A percentile compares a stretch with the other conserved stretches of the same genome.
These are phyloP conservation scores for Aviceda subcristata DNA, from an alignment of 2,113 vertebrate genomes.

Conservation along the genomic window DNA sequence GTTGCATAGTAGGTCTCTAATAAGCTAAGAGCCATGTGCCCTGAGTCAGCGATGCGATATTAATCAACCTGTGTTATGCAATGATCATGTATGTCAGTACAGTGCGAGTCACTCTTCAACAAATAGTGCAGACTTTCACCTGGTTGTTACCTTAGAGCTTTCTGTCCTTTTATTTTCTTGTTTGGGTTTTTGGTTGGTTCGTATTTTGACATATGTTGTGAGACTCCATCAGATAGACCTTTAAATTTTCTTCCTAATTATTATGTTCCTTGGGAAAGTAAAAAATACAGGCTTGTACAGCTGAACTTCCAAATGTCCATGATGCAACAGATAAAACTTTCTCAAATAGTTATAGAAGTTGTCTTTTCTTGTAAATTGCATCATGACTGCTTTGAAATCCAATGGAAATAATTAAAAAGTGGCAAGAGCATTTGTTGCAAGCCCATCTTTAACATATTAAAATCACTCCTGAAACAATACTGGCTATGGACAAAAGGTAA, in stretches of 20 bases:
- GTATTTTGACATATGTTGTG: background rate
- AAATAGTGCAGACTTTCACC: background rate
- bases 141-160: background rate
- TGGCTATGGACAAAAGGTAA: conserved; percentile 56
- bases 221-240: background rate
- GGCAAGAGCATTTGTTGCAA: conserved; percentile 36
- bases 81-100: background rate
- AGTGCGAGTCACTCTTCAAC: background rate
- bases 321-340: conserved; percentile 31
- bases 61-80: background rate
- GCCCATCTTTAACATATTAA: conserved; percentile 65
- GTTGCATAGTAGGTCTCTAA: background rate
- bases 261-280: background rate
- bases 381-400: conserved; percentile 41
- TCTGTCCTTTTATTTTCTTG: background rate
- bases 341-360: background rate
- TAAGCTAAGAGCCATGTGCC: background rate
- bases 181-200: background rate
- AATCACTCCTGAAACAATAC: conserved; percentile 60
- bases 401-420: conserved; percentile 60
- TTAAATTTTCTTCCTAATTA: background rate
- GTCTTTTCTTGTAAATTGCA: conserved; percentile 45
- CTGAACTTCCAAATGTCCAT: background rate
- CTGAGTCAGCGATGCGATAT: background rate
- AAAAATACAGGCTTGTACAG: background rate